A percentile compares a stretch with the other conserved stretches of the same genome.
Conservation (phyloP, 2,113 vertebrate species). For the Leucoraja erinaceus region DNA sequence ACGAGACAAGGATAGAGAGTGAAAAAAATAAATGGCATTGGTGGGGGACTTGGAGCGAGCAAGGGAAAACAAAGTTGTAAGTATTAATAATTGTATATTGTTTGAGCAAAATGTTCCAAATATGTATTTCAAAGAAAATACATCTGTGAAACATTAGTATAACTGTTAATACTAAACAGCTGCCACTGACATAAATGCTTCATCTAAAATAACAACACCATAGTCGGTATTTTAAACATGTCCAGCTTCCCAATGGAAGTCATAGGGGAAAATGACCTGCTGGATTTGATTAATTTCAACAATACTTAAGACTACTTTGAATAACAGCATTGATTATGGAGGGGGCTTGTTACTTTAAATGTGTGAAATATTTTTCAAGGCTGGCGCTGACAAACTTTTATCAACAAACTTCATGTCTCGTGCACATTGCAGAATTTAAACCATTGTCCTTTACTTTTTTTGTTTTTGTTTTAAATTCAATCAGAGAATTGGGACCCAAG, state of each 20-base stretch:
- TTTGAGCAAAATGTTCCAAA: constrained; percentile 22
- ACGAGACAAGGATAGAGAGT: background rate
- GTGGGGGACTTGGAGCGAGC: background rate
- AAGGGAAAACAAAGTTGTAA: background rate
- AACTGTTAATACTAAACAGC: constrained; percentile 34
- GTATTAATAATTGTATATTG: constrained; percentile 13
- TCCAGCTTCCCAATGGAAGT: constrained; percentile 15
- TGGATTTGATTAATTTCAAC: constrained; percentile 35
- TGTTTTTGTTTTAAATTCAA: background rate
- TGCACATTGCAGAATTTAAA: background rate
- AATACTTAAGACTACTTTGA: constrained; percentile 14
- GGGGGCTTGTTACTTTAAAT: constrained; percentile 26
- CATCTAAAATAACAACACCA: constrained; percentile 36
- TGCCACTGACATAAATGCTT: constrained; percentile 29
- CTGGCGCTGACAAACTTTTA: background rate
- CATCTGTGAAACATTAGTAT: constrained; percentile 28
- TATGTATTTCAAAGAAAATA: constrained; percentile 24
- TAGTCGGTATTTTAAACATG: constrained; percentile 34
- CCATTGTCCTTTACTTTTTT: background rate
- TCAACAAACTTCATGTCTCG: background rate
- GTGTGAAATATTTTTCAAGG: constrained; percentile 16
- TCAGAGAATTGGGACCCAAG: background rate
- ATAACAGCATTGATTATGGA: constrained; percentile 28
- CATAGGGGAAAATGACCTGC: constrained; percentile 17
- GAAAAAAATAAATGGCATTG: background rate